These are phyloP conservation scores for Alectura lathami DNA, from an alignment of 2,113 vertebrate species.

Conservation along the genomic window DNA sequence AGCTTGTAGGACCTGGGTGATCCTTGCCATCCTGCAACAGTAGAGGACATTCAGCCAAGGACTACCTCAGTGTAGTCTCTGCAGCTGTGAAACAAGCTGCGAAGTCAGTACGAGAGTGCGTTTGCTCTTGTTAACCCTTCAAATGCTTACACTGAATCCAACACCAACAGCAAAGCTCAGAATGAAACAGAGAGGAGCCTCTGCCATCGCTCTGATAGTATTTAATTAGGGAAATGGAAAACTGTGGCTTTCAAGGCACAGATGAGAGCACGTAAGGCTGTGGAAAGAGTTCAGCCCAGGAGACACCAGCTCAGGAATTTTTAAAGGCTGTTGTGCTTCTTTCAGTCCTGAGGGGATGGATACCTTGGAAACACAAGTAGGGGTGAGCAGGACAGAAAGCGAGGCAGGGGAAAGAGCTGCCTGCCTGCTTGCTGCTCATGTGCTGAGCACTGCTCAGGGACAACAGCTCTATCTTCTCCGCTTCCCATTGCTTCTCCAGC, in stretches of 20 bases:
- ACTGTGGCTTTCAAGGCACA: neutral
- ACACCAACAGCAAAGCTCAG: neutral
- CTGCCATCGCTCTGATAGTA: neutral
- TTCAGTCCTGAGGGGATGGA: neutral
- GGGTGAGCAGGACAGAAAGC: neutral
- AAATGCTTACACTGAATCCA: neutral
- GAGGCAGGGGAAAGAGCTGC: neutral
- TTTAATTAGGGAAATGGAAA: neutral
- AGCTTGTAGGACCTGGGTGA: neutral
- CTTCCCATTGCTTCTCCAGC: neutral
- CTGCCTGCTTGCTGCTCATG: fast-evolving
- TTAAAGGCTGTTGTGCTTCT: neutral
- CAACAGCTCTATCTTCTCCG: neutral
- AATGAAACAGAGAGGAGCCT: neutral
- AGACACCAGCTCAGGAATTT: neutral
- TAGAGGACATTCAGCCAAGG: neutral
- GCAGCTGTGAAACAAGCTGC: neutral
- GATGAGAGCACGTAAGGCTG: neutral
- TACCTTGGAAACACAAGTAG: neutral
- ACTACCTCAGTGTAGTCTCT: neutral
- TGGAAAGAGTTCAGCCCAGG: neutral
- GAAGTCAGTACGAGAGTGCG: neutral
- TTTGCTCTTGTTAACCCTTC: neutral
- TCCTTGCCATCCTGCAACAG: neutral
- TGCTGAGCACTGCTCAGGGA: neutral